Evolutionary conservation across 2,113 vertebrate genomes (phyloP), one percentile per base, ranked within the genome.

Genomic region (Australoheros scitulus): DNA sequence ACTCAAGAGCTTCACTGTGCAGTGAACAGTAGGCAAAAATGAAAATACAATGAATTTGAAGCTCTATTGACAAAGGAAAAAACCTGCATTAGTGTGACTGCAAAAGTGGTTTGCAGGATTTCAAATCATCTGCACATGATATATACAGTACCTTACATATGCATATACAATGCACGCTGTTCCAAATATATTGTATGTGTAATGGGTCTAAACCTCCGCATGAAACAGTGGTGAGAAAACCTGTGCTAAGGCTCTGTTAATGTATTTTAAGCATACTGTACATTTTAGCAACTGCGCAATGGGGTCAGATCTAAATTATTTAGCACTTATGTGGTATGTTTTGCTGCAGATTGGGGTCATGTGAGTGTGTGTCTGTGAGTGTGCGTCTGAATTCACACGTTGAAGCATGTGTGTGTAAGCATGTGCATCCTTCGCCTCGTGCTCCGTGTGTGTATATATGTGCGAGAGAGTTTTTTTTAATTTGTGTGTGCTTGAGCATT

Each of bases 261-360:
- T 74, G 82, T 85, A 77, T 85, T 90, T 81, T 79, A 14, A 76
- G 77, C 56, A 1, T 85, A 89, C 81, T 91, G 86, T 93, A 91
- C 88, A 90, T 90, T 92, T 92, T 81, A 76, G 89, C 87, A 92
- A 92, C 82, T 92, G 89, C 92, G 92, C 91, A 94, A 89, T 88
- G 86, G 86, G 94, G 92, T 94, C 94, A 93, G 65, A 82, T 80
- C 79, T 95, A 81, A 94, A 95, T 94, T 91, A 94, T 95, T 93
- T 79, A 95, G 78, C 72, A 79, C 50, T 79, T 76, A 72, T 91
- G 93, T 86, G 60, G 87, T 87, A 82, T 89, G 87, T 92, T 92
- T 80, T 83, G 82, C 89, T 78, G 61, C 76, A 92, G 87, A 94
- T 94, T 84, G 70, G 80, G 88, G 79, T 88, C 88, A 90, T 77